Evolutionary conservation across 2,797 vertebrate species (phyloP), one percentile per base, ranked within the genome.

Genomic region (Manis javanica): DNA sequence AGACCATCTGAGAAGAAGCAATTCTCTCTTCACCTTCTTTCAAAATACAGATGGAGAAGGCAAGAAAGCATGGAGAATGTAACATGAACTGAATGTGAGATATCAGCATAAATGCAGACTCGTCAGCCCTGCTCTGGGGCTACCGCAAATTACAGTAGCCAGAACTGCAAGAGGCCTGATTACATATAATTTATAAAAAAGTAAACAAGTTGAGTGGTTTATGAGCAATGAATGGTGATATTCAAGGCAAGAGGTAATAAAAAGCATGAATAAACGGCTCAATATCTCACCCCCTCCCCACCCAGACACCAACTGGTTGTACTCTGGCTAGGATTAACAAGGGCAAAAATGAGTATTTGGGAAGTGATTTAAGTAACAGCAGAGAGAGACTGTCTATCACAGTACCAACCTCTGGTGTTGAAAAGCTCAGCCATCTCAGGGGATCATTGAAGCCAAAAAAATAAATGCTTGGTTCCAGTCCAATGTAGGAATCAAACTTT

Each of bases 131-230:
- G 96, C 97, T 97, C 86, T 19, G 89, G 94, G 96, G 91, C 84
- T 94, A 90, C 92, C 86, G 94, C 96, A 94, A 97, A 96, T 97
- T 97, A 97, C 81, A 96, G 97, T 63, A 97, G 97, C 95, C 91
- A 91, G 95, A 95, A 96, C 97, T 93, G 92, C 93, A 93, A 96
- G 92, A 94, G 86, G 84, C 39, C 95, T 93, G 97, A 97, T 96
- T 97, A 96, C 91, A 94, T 97, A 96, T 96, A 77, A 97, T 95
- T 97, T 97, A 84, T 97, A 96, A 95, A 91, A 98, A 98, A 98
- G 97, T 95, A 97, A 97, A 97, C 96, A 97, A 95, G 93, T 34
- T 86, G 94, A 68, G 89, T 42, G 7, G 95, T 90, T 92, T 89
- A 83, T 26, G 97, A 90, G 97, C 90, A 97, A 97, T 72, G 71